These are phyloP conservation scores for Atrichornis clamosus DNA, from an alignment of 2,113 vertebrate genomes.

Conservation along the genomic window DNA sequence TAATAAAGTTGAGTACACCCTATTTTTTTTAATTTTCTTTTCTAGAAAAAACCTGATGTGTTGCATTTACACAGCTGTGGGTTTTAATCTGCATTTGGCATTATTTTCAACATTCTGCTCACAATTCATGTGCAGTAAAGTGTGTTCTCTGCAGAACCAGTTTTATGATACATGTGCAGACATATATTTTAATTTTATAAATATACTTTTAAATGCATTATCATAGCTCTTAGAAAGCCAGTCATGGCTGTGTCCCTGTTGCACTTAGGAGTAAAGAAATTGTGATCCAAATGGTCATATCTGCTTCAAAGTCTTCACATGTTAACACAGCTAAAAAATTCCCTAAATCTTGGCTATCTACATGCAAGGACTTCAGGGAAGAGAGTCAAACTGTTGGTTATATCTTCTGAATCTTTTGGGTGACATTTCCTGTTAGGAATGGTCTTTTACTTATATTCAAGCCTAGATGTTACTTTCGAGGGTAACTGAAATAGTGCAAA, in stretches of 20 bases:
- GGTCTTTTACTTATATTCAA: not conserved
- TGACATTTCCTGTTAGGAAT: not conserved
- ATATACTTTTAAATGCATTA: not conserved
- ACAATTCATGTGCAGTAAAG: not conserved
- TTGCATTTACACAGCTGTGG: not conserved
- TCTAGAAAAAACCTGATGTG: not conserved
- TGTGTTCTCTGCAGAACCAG: not conserved
- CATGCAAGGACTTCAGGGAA: not conserved
- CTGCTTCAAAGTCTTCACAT: not conserved
- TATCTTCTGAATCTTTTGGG: not conserved
- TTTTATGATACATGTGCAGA: not conserved
- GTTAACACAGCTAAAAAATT: not conserved
- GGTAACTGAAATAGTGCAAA: not conserved
- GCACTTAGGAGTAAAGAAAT: not conserved
- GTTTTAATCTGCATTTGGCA: not conserved
- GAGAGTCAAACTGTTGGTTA: not conserved
- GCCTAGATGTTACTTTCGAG: not conserved
- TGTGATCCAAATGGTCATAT: not conserved
- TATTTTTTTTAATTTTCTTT: not conserved
- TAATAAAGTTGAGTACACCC: not conserved
- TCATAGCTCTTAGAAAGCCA: not conserved
- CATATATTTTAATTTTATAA: not conserved
- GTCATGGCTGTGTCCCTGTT: not conserved
- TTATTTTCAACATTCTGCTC: not conserved
- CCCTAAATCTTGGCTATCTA: fast-evolving